phyloP scores from a whole-genome alignment of 2,113 vertebrate genomes.

The Lophochroa leadbeateri region DNA sequence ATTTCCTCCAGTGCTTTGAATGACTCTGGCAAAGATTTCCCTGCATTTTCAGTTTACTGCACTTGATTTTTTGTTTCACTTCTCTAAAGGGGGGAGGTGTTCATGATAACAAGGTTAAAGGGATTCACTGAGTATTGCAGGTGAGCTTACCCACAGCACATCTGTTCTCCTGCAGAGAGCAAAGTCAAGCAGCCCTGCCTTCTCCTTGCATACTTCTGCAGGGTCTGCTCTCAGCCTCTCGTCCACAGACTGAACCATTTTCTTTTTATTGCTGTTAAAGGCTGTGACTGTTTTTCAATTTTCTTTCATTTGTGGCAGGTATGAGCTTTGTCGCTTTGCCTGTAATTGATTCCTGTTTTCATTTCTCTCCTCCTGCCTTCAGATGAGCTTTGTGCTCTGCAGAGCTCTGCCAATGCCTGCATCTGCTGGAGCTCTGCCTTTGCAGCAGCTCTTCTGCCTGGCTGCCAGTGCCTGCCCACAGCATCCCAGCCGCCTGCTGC shows the following conservation, averaged over 20 bases:
- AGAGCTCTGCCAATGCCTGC: constrained; percentile 24
- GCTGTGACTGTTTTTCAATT: constrained; percentile 58
- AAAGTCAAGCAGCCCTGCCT: not conserved
- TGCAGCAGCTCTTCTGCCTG: not conserved
- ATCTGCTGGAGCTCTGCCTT: not conserved
- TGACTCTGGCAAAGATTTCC: not conserved
- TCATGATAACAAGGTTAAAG: not conserved
- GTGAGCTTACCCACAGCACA: not conserved
- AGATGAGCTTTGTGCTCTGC: not conserved
- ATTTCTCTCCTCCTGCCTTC: constrained; percentile 44
- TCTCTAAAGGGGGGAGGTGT: not conserved
- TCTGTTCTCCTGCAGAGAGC: not conserved
- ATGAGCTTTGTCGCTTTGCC: constrained; percentile 48
- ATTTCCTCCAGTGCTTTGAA: not conserved
- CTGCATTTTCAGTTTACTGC: not conserved
- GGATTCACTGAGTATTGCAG: not conserved
- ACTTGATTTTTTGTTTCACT: not conserved
- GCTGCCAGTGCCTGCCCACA: not conserved
- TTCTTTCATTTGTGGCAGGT: constrained; percentile 51
- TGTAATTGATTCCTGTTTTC: constrained; percentile 64
- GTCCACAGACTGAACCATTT: not conserved
- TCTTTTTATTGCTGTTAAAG: constrained; percentile 44
- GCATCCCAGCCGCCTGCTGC: not conserved
- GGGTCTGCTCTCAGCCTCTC: not conserved
- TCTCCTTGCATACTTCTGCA: not conserved